Base-by-base conservation (phyloP, 2,888 invertebrate species). In the Brachylomia viminalis region DNA sequence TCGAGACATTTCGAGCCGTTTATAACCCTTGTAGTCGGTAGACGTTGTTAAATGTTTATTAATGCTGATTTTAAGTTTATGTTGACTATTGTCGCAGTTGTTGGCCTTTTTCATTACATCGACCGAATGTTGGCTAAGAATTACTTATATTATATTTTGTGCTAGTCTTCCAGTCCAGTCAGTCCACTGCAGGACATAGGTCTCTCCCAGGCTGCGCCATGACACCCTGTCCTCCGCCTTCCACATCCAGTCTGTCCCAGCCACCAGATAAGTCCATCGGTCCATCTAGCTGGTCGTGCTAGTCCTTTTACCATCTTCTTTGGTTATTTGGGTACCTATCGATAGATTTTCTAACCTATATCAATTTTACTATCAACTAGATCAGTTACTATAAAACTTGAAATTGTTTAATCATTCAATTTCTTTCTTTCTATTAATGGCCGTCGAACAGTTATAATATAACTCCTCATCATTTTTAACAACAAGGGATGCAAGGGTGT, bases 1-100 rank as follows among this genome's bases (percentile, higher is more conserved):
- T 81, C 75, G 56, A 78, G 79, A 84, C 75, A 72, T 80, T 87
- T 72, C 30, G 67, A 71, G 80, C 73, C 76, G 82, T 88, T 87
- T 88, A 86, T 79, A 82, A 84, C 74, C 64, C 66, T 58, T 74
- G 79, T 83, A 73, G 72, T 72, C 47, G 72, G 54, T 56, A 52
- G 64, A 72, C 66, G 58, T 73, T 72, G 79, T 84, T 83, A 79
- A 83, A 84, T 75, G 83, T 79, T 75, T 78, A 82, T 82, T 78
- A 85, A 83, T 82, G 58, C 20, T 42, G 66, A 67, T 79, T 85
- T 84, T 49, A 76, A 72, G 70, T 84, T 80, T 66, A 74, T 80
- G 71, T 80, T 65, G 52, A 58, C 56, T 69, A 67, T 56, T 78
- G 64, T 78, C 59, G 30, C 52, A 67, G 58, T 33, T 70, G 58